phyloP scores from a whole-genome alignment of 2,113 vertebrate species.

The Australoheros scitulus region DNA sequence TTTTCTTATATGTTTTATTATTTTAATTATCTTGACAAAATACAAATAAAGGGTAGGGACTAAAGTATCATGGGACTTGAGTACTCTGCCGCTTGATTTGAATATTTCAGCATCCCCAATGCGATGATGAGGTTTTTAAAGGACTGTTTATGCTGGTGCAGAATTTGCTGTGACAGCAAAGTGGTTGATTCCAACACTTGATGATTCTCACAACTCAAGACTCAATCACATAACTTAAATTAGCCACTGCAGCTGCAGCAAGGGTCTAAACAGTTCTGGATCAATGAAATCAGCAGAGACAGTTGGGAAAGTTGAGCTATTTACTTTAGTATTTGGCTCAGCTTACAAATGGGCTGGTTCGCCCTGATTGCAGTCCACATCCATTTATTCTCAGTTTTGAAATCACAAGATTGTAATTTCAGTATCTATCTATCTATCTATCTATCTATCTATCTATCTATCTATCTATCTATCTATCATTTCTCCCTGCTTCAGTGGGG shows the following conservation, averaged over 20 bases:
- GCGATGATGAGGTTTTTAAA: constrained; percentile 23
- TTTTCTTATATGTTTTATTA: constrained; percentile 16
- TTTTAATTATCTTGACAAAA: constrained; percentile 4
- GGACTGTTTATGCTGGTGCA: constrained; percentile 14
- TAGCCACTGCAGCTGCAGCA: constrained; percentile 27
- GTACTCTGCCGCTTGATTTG: constrained; percentile 10
- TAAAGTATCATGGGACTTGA: not conserved
- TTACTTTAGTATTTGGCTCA: constrained; percentile 9
- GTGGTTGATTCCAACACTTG: constrained; percentile 32
- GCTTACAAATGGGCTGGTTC: not conserved
- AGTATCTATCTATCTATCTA: no score
- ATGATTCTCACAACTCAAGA: constrained; percentile 22
- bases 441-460: not conserved
- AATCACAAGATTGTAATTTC: not conserved
- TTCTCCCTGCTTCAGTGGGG: no score
- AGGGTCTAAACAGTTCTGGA: constrained; percentile 12
- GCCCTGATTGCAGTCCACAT: not conserved
- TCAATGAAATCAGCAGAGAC: constrained; percentile 33
- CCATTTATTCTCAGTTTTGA: not conserved
- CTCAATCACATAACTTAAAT: constrained; percentile 45
- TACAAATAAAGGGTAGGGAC: not conserved
- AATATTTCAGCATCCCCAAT: constrained; percentile 6
- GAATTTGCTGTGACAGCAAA: constrained; percentile 44
- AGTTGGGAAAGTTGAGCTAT: not conserved
- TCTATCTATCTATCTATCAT: constrained; percentile 1